Conservation (phyloP, 2,113 vertebrate species). For the Corvus cornix region DNA sequence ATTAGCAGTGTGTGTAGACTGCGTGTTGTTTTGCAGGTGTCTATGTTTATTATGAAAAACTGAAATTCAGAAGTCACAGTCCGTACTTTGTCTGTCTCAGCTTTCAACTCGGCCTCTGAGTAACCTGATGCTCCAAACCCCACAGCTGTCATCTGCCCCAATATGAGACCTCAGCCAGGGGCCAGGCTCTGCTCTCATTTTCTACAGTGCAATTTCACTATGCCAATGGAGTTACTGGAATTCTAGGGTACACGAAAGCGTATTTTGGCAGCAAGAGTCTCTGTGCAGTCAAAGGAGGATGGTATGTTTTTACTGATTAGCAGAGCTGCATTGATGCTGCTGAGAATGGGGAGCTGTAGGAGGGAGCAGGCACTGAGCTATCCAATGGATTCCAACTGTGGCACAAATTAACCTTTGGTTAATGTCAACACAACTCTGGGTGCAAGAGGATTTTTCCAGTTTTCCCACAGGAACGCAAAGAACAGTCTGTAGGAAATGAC, state of each 20-base stretch:
- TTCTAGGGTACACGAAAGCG: not conserved
- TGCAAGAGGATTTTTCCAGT: not conserved
- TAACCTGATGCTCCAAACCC: slow-evolving; percentile 19
- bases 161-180: not conserved
- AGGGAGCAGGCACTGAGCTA: not conserved
- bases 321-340: not conserved
- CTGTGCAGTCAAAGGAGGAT: not conserved
- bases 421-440: not conserved
- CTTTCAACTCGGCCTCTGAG: not conserved
- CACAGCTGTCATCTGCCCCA: not conserved
- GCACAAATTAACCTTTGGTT: not conserved
- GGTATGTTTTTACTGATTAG: not conserved
- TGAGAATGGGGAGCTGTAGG: not conserved
- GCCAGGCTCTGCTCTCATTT: not conserved
- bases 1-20: not conserved
- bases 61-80: not conserved
- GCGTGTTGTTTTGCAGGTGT: slow-evolving; percentile 40
- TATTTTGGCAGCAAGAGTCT: not conserved
- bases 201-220: not conserved
- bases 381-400: not conserved
- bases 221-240: not conserved
- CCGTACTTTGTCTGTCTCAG: not conserved
- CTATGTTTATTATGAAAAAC: slow-evolving; percentile 36
- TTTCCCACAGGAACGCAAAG: not conserved
- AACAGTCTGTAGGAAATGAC: not conserved